Conservation (phyloP, 2,888 invertebrate species). For the Dugesia japonica region DNA sequence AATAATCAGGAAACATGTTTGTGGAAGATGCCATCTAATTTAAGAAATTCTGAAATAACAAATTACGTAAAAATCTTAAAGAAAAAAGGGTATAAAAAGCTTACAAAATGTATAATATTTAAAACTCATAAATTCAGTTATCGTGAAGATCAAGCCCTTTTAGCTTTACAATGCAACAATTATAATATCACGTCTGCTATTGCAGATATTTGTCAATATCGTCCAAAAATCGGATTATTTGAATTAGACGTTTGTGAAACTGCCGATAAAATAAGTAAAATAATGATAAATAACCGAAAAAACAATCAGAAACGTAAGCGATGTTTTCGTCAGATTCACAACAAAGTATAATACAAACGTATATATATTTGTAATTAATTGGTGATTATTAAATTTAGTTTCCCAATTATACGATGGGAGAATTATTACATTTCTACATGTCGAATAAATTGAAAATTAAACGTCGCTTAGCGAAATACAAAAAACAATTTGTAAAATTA, state of each 20-base stretch:
- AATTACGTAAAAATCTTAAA: not conserved
- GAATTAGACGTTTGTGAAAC: not conserved
- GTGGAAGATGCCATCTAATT: not conserved
- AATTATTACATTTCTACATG: not conserved
- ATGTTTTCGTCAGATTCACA: not conserved
- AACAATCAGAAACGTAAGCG: not conserved
- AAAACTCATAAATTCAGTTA: too few species aligned
- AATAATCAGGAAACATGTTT: not conserved
- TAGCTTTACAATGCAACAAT: not conserved
- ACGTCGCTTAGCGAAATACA: not conserved
- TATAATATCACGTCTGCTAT: not conserved
- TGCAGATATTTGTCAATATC: not conserved
- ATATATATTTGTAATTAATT: not conserved
- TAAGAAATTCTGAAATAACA: not conserved
- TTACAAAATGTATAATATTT: too few species aligned
- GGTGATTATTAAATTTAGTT: not conserved
- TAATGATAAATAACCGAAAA: not conserved
- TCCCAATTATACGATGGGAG: constrained; percentile 8
- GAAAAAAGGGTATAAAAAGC: not conserved
- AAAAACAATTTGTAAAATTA: not conserved
- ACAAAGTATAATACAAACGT: too few species aligned
- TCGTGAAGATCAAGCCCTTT: not conserved
- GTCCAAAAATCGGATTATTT: not conserved
- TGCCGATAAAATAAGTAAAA: not conserved
- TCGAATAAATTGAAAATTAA: constrained; percentile 4